These are phyloP conservation scores for Dryobota labecula DNA, from an alignment of 2,888 invertebrate genomes.

Conservation along the genomic window DNA sequence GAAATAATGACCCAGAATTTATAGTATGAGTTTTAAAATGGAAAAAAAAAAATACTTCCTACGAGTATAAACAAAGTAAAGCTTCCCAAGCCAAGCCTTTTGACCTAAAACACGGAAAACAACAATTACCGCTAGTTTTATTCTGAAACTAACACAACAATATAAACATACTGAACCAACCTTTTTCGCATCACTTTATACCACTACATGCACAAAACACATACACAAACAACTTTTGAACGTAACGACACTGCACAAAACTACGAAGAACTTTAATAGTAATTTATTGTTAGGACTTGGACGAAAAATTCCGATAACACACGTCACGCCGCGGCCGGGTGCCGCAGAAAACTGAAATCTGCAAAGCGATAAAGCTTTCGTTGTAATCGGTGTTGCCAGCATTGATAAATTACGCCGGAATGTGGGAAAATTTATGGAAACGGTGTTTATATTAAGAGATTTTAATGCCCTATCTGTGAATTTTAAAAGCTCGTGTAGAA, in stretches of 20 bases:
- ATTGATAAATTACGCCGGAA: slow-evolving; percentile 23
- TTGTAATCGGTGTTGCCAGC: slow-evolving; percentile 62
- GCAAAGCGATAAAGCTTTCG: slow-evolving; percentile 72
- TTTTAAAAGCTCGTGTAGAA: slow-evolving; percentile 1
- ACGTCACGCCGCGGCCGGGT: slow-evolving; percentile 68
- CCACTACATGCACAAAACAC: slow-evolving; percentile 34
- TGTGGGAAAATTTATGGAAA: slow-evolving; percentile 14
- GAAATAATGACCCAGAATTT: background rate
- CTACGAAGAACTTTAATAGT: slow-evolving; percentile 49
- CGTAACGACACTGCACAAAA: slow-evolving; percentile 44
- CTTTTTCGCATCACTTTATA: slow-evolving; percentile 54
- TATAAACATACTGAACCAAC: slow-evolving; percentile 45
- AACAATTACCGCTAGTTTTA: slow-evolving; percentile 43
- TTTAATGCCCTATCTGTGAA: background rate
- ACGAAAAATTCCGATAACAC: slow-evolving; percentile 22
- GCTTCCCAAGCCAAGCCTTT: slow-evolving; percentile 29
- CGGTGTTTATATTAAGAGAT: background rate
- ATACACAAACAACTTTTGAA: slow-evolving; percentile 41
- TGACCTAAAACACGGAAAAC: slow-evolving; percentile 62
- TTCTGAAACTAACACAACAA: slow-evolving; percentile 32
- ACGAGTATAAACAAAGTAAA: slow-evolving; percentile 34
- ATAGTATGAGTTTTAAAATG: background rate
- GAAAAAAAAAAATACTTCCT: background rate
- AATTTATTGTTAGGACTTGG: slow-evolving; percentile 45
- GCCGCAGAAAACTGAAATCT: slow-evolving; percentile 80